These are phyloP conservation scores for Cyprinodon tularosa DNA, from an alignment of 2,113 vertebrate genomes.

Conservation along the genomic window DNA sequence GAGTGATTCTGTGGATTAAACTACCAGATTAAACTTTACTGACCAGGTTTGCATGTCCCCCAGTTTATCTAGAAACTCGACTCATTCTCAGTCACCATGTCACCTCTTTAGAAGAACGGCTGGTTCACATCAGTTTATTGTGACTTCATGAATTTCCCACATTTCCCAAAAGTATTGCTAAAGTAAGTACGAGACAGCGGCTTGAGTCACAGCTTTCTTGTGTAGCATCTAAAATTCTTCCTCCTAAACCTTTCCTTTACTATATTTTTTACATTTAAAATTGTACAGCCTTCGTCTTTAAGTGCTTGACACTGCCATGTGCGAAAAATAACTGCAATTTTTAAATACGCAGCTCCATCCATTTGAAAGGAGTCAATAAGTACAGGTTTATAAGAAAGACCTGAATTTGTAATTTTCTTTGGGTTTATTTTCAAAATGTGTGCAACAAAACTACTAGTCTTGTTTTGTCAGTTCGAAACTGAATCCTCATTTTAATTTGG, in stretches of 20 bases:
- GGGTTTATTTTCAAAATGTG: background rate
- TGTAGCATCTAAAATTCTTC: constrained; percentile 10
- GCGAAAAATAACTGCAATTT: no score
- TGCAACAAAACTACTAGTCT: background rate
- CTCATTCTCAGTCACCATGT: constrained; percentile 12
- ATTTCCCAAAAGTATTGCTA: constrained; percentile 45
- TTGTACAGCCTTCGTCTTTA: no score
- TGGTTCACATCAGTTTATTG: constrained; percentile 32
- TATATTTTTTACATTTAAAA: background rate
- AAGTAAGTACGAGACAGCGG: constrained; percentile 34
- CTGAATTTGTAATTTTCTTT: background rate
- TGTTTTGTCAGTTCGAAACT: background rate
- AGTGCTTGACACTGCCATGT: no score
- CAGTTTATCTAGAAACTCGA: constrained; percentile 28
- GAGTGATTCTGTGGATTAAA: constrained; percentile 1
- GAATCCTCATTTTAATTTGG: no score
- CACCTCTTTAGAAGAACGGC: constrained; percentile 10
- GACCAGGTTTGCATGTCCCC: background rate
- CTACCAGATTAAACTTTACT: constrained; percentile 34
- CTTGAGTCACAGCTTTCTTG: constrained; percentile 18
- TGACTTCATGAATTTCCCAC: constrained; percentile 49
- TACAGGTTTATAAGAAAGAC: background rate
- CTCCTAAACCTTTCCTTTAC: constrained; percentile 11
- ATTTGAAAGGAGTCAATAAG: no score
- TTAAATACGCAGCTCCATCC: no score